Conservation (phyloP, 2,888 invertebrate species). For the Mythimna loreyi region DNA sequence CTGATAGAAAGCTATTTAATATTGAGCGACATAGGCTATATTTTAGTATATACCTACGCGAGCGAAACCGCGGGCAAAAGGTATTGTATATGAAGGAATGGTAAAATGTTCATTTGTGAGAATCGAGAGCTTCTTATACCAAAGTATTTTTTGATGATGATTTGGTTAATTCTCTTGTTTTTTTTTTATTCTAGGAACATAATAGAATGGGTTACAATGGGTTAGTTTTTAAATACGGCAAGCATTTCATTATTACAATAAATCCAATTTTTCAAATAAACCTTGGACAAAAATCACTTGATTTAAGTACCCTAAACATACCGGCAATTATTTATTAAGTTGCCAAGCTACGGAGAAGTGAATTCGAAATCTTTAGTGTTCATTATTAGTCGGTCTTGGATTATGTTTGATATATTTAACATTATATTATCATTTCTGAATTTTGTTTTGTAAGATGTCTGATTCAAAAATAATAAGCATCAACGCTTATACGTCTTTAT, state of each 20-base stretch:
- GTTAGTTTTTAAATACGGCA: too few species aligned
- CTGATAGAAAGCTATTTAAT: too few species aligned
- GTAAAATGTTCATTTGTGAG: constrained; percentile 20
- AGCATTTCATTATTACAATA: too few species aligned
- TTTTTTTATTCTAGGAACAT: not conserved
- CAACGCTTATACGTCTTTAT: too few species aligned
- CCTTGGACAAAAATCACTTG: not conserved
- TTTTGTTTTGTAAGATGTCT: too few species aligned
- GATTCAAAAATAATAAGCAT: too few species aligned
- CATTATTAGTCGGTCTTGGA: not conserved
- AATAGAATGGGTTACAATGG: too few species aligned
- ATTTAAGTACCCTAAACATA: not conserved
- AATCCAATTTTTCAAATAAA: not conserved
- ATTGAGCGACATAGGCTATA: too few species aligned
- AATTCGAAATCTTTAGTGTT: not conserved
- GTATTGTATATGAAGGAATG: not conserved
- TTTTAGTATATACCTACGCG: too few species aligned
- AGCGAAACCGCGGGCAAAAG: too few species aligned
- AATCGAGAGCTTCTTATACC: constrained; percentile 17
- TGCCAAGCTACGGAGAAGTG: not conserved
- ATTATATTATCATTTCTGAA: not conserved
- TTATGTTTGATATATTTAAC: not conserved
- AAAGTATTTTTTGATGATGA: not conserved
- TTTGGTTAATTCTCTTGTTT: not conserved
- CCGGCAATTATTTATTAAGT: constrained; percentile 1